Percentiles rank a stretch among this genome's conserved stretches.
These are phyloP conservation scores for Nerophis ophidion DNA, from an alignment of 2,113 vertebrate species.

Conservation along the genomic window DNA sequence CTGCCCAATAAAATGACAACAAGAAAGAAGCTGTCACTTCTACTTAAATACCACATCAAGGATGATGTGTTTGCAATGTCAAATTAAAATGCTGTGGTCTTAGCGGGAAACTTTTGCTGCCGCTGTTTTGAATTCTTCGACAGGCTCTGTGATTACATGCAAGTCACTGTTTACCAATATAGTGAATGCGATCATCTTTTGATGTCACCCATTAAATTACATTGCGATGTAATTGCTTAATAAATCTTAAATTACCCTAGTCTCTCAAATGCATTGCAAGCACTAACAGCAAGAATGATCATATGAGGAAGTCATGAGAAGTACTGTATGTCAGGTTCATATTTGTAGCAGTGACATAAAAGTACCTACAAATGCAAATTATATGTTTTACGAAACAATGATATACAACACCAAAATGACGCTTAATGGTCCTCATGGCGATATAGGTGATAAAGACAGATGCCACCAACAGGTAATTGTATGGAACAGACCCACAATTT, in stretches of 20 bases:
- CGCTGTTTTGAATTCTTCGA: neutral
- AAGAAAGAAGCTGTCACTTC: no score
- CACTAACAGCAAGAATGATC: neutral
- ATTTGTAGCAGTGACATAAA: neutral
- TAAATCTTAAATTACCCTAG: neutral
- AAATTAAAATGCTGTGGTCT: neutral
- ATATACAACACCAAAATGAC: neutral
- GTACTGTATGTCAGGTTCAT: no score
- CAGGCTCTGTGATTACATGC: neutral
- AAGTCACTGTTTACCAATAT: neutral
- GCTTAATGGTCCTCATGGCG: no score
- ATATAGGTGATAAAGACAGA: no score
- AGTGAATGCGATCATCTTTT: neutral
- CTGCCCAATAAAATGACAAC: no score
- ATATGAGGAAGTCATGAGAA: neutral
- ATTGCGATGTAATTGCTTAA: neutral
- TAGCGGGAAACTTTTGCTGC: neutral
- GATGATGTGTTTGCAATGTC: neutral
- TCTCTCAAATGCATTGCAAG: neutral
- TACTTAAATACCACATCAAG: no score
- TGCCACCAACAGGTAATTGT: neutral
- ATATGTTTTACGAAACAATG: neutral
- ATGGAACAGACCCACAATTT: neutral
- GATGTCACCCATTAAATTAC: no score
- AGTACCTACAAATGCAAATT: neutral